Evolutionary conservation across 53 echinoderm and acorn worm genomes (phyloP).

Genomic region (Antedon mediterranea): DNA sequence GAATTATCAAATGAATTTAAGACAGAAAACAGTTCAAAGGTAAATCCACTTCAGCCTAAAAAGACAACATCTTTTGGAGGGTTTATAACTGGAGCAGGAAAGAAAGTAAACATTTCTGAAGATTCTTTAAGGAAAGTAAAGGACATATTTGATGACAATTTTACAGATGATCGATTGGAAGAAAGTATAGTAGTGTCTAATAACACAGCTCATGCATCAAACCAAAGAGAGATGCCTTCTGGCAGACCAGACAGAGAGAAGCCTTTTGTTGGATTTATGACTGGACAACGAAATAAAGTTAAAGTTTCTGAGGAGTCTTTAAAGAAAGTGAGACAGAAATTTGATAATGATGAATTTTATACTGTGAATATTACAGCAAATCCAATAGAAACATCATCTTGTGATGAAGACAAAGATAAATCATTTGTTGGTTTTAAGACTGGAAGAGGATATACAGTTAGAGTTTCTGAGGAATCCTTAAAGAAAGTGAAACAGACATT

Average conservation of each 20-base stretch:
- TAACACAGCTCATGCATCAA: background rate
- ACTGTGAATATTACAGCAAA: background rate
- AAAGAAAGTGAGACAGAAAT: conserved; percentile 29
- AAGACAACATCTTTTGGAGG: too few relatives aligned
- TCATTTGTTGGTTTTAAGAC: conserved; percentile 41
- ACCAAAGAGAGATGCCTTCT: background rate
- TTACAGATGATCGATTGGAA: too few relatives aligned
- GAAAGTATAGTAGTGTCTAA: too few relatives aligned
- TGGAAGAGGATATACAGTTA: conserved; percentile 27
- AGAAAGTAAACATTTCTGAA: too few relatives aligned
- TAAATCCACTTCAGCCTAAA: too few relatives aligned
- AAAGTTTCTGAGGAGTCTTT: conserved; percentile 47
- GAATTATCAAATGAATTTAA: too few relatives aligned
- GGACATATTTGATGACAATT: too few relatives aligned
- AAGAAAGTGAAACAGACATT: conserved; percentile 25
- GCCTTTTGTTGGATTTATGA: conserved; percentile 37
- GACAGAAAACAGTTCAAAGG: too few relatives aligned
- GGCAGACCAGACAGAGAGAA: background rate
- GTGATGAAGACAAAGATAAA: background rate
- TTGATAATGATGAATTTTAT: conserved; percentile 4
- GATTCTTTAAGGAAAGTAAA: too few relatives aligned
- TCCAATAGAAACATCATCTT: background rate
- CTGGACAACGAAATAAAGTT: conserved; percentile 30
- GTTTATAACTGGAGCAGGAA: too few relatives aligned
- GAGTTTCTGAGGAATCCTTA: conserved; percentile 14